A percentile compares a stretch with the other conserved stretches of the same genome.
These are phyloP conservation scores for Malacosoma neustria DNA, from an alignment of 2,888 invertebrate genomes.

Conservation along the genomic window DNA sequence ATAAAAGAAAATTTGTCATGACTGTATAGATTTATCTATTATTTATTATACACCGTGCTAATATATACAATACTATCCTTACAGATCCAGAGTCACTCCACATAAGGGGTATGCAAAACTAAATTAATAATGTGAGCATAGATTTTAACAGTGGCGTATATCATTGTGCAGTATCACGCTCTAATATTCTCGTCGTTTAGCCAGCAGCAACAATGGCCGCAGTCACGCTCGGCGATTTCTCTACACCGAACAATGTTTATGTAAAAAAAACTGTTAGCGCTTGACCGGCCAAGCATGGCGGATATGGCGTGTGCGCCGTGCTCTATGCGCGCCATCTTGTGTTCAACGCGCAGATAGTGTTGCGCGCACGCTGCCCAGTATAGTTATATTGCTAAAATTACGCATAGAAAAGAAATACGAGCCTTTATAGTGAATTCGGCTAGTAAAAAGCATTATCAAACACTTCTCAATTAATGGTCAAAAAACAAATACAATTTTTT, in stretches of 20 bases:
- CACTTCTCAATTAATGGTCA: too few species aligned
- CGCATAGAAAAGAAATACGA: too few species aligned
- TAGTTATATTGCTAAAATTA: too few species aligned
- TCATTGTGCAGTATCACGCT: slow-evolving; percentile 60
- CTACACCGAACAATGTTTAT: slow-evolving; percentile 71
- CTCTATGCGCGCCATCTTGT: slow-evolving; percentile 65
- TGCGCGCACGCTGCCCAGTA: slow-evolving; percentile 44
- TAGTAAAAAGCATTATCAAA: too few species aligned
- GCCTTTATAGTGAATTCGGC: too few species aligned
- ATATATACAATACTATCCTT: too few species aligned
- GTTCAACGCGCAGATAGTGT: slow-evolving; percentile 52
- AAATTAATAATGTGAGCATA: slow-evolving; percentile 5
- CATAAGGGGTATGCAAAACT: not conserved
- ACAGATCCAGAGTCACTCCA: too few species aligned
- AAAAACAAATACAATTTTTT: too few species aligned
- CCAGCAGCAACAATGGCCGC: slow-evolving; percentile 59
- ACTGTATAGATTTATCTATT: too few species aligned
- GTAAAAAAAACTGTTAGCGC: slow-evolving; percentile 61
- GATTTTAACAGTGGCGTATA: slow-evolving; percentile 1
- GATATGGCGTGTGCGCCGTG: slow-evolving; percentile 66
- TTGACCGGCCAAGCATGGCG: slow-evolving; percentile 53
- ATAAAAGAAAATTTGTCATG: too few species aligned
- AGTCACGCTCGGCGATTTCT: slow-evolving; percentile 71
- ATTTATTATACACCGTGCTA: too few species aligned
- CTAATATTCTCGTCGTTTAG: slow-evolving; percentile 64